Percentiles rank a stretch among this genome's conserved stretches.
Evolutionary conservation across 2,797 vertebrate genomes (phyloP).

Genomic region (Sylvia borin): DNA sequence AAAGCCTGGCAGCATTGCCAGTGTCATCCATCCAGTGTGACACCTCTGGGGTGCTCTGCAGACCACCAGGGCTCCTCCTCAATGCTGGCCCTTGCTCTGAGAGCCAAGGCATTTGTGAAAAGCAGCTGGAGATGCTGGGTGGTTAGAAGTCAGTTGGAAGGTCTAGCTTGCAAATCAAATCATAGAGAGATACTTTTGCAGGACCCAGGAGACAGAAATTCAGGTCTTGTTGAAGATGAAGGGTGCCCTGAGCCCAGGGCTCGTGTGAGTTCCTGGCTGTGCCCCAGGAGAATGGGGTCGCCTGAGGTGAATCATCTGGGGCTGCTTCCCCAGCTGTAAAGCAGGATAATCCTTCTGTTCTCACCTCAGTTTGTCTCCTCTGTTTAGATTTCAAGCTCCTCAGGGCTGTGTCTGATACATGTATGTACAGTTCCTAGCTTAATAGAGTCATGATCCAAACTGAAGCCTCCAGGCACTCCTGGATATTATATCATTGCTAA

Average conservation of each 20-base stretch:
- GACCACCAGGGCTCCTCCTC: background rate
- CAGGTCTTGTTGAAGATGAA: background rate
- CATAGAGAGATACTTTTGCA: background rate
- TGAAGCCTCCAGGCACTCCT: slow-evolving; percentile 51
- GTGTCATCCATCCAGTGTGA: rapidly evolving
- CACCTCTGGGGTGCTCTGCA: background rate
- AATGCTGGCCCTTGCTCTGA: background rate
- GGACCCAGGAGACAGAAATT: background rate
- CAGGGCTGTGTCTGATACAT: slow-evolving; percentile 55
- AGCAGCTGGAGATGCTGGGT: rapidly evolving
- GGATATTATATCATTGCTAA: slow-evolving; percentile 49
- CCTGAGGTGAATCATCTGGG: slow-evolving; percentile 24
- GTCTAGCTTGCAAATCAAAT: background rate
- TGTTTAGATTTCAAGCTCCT: slow-evolving; percentile 62
- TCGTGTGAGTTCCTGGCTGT: background rate
- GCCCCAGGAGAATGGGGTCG: background rate
- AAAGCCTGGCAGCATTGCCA: background rate
- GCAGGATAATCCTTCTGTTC: slow-evolving; percentile 31
- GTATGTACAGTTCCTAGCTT: slow-evolving; percentile 61
- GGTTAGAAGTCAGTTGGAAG: background rate
- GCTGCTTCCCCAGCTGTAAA: slow-evolving; percentile 23
- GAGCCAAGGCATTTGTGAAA: background rate
- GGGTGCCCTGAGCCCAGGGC: background rate
- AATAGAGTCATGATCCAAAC: slow-evolving; percentile 59
- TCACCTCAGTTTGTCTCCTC: slow-evolving; percentile 47